These are phyloP conservation scores for Neosalanx taihuensis DNA, from an alignment of 2,797 vertebrate species.

Conservation along the genomic window DNA sequence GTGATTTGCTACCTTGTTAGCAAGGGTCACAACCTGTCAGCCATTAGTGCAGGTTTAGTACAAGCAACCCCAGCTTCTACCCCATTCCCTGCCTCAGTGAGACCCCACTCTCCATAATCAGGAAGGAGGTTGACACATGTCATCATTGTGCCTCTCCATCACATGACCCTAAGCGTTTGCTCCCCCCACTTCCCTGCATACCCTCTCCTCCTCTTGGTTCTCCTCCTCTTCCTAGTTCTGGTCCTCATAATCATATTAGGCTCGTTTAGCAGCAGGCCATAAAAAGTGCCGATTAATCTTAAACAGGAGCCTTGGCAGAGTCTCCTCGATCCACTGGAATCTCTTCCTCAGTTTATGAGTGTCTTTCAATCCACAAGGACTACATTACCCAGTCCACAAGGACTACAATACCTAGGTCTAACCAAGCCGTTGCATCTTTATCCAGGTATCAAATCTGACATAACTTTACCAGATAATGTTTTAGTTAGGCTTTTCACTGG, in stretches of 20 bases:
- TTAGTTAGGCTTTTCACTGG: constrained; percentile 1
- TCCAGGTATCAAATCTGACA: no score
- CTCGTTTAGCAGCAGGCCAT: constrained; percentile 53
- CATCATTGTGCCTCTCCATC: constrained; percentile 46
- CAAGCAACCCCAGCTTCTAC: constrained; percentile 1
- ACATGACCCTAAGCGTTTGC: constrained; percentile 47
- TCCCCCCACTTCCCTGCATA: constrained; percentile 13
- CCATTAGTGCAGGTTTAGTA: constrained; percentile 58
- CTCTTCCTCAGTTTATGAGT: background rate
- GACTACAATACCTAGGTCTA: no score
- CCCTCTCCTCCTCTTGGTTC: constrained; percentile 14
- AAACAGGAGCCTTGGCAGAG: constrained; percentile 30
- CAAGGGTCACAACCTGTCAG: constrained; percentile 34
- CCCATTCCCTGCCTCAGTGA: constrained; percentile 35
- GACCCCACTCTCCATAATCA: constrained; percentile 46
- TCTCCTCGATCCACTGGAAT: constrained; percentile 5
- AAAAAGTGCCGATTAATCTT: constrained; percentile 48
- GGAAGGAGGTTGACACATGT: constrained; percentile 50
- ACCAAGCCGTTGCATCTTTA: no score
- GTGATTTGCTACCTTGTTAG: constrained; percentile 37
- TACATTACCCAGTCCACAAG: no score
- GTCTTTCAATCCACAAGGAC: background rate
- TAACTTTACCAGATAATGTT: background rate
- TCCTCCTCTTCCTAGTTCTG: constrained; percentile 31
- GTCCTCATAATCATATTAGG: constrained; percentile 69